phyloP scores from a whole-genome alignment of 2,888 invertebrate species.

The Oligia latruncula region DNA sequence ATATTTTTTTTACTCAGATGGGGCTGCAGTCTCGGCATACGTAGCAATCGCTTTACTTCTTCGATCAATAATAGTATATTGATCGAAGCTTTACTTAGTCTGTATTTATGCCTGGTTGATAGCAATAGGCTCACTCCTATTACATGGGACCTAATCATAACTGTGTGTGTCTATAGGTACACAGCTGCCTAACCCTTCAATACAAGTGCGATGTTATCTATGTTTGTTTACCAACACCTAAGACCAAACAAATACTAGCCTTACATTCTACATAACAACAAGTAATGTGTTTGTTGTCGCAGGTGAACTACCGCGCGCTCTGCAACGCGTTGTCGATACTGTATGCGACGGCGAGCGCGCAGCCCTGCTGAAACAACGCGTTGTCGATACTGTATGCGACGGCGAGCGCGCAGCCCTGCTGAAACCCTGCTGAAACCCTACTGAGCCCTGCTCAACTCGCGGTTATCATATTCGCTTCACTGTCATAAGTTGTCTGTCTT shows the following conservation, averaged over 20 bases:
- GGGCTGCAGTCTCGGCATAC: too few species aligned
- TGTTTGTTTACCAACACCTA: not conserved
- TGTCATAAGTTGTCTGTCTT: constrained; percentile 1
- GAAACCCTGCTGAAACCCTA: constrained; percentile 70
- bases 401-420: constrained; percentile 80
- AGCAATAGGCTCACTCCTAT: too few species aligned
- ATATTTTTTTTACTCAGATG: too few species aligned
- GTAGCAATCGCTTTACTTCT: too few species aligned
- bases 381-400: constrained; percentile 91
- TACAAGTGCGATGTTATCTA: not conserved
- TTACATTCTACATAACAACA: not conserved
- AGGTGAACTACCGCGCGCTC: constrained; percentile 93
- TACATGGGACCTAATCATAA: too few species aligned
- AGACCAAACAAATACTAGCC: not conserved
- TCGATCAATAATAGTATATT: too few species aligned
- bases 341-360: constrained; percentile 88
- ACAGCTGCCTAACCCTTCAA: not conserved
- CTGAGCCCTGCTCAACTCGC: not conserved
- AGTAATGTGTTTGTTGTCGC: constrained; percentile 31
- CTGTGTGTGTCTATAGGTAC: too few species aligned
- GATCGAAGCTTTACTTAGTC: too few species aligned
- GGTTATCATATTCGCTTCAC: not conserved
- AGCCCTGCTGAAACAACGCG: constrained; percentile 88
- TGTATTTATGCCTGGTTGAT: too few species aligned
- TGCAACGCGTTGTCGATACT: constrained; percentile 92